Base-by-base conservation (phyloP, 2,113 vertebrate genomes). In the Xiphias gladius region DNA sequence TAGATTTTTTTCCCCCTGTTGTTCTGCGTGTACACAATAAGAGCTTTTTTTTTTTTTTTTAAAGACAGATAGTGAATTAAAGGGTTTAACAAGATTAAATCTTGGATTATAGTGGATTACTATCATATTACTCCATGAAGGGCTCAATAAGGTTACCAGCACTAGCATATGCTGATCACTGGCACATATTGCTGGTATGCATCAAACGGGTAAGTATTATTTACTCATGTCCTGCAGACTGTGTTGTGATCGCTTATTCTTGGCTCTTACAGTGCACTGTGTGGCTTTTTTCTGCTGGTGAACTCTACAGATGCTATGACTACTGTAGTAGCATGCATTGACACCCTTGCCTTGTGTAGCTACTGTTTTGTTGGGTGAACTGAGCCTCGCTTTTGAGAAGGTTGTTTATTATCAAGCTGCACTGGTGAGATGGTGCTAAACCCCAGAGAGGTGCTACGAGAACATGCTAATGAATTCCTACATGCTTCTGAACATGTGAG, bases 51-150 rank as follows among this genome's bases (percentile, higher is more conserved):
- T 83, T 82, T 81, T 83, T 85, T 85, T 76, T 84, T 83, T 82
- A 65, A 86, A 84, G 55, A 54, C 35, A 52, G 35, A 66, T 65
- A 69, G 78, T 85, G 24, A 87, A 71, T 82, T 54, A 82, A 54
- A 81, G 76, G 77, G 58, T 80, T 80, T 91, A 93, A 92, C 66
- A 46, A 85, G 83, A 90, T 93, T 87, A 88, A 72, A 79, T 70
- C 39, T 73, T 6, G 73, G 83, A 92, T 92, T 91, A 84, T 55
- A 69, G 72, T 74, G 89, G 83, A 91, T 94, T 91, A 91, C 48
- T 26, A 71, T 24, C 54, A 75, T 91, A 90, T 92, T 90, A 88
- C 39, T 80, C 48, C 22, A 81, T 70, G 52, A 81, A 55, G 55
- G 37, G 79, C 75, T 85, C 46, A 85, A 48, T 80, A 66, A 89